phyloP scores from a whole-genome alignment of 2,113 vertebrate species.

The Cnemophilus loriae region DNA sequence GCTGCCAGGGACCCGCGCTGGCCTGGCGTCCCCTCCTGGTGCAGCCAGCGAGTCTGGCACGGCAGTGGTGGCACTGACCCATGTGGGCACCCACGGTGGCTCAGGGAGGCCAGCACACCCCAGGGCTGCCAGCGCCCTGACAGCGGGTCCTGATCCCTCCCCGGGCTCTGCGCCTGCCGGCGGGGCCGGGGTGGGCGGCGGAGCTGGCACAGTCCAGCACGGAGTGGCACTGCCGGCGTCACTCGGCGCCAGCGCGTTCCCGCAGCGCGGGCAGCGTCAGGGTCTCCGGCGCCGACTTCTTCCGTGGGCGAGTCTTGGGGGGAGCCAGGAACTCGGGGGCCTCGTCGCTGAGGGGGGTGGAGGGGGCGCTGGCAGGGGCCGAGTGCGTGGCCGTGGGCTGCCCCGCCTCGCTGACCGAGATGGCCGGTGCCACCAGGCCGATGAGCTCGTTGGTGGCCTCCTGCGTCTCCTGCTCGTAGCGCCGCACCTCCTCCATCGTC shows the following conservation, averaged over 20 bases:
- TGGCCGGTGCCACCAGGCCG: conserved; percentile 60
- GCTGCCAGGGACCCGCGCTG: not conserved
- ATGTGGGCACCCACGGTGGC: not conserved
- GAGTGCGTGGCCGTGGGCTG: conserved; percentile 41
- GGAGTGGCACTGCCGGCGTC: not conserved
- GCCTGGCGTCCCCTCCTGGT: not conserved
- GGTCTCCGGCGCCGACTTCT: conserved; percentile 70
- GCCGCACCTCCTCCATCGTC: conserved; percentile 74
- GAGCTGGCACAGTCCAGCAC: not conserved
- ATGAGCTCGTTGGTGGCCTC: conserved; percentile 76
- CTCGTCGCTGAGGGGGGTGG: conserved; percentile 64
- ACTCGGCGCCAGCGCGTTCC: conserved; percentile 42
- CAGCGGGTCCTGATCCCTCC: not conserved
- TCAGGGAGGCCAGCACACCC: not conserved
- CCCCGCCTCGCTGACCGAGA: conserved; percentile 58
- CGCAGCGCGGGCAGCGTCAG: conserved; percentile 59
- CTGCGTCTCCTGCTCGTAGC: conserved; percentile 71
- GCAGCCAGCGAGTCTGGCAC: not conserved
- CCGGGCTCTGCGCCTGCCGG: not conserved
- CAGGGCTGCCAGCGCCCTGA: not conserved
- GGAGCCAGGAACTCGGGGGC: conserved; percentile 69
- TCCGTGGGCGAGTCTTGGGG: conserved; percentile 64
- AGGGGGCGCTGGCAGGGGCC: conserved; percentile 60
- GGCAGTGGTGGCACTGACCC: not conserved
- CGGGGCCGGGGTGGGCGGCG: not conserved